Percentiles rank a stretch among this genome's conserved stretches.
phyloP scores from a whole-genome alignment of 2,888 invertebrate species.

The Harmothoe impar region DNA sequence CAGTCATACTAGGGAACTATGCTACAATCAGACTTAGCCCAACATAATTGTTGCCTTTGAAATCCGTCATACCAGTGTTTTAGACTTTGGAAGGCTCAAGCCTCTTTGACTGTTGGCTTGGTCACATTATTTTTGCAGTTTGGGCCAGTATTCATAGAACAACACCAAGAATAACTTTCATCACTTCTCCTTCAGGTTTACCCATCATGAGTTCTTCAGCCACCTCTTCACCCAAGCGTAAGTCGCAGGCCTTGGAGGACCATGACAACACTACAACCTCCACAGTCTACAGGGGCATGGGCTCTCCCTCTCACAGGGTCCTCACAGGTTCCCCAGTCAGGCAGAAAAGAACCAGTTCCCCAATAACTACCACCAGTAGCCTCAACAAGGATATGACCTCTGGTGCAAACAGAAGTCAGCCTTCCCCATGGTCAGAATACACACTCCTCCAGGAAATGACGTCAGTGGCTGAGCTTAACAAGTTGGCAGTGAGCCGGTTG shows the following conservation, averaged over 20 bases:
- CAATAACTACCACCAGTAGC: neutral
- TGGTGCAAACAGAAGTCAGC: neutral
- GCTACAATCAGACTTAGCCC: too few species aligned
- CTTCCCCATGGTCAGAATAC: conserved; percentile 28
- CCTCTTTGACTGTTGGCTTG: too few species aligned
- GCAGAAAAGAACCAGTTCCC: neutral
- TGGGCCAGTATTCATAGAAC: too few species aligned
- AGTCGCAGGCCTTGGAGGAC: conserved; percentile 38
- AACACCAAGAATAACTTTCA: too few species aligned
- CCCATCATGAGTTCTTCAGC: neutral
- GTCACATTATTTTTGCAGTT: too few species aligned
- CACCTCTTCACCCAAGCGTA: conserved; percentile 36
- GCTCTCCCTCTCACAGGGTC: neutral
- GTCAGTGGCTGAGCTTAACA: conserved; percentile 42
- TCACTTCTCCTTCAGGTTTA: neutral
- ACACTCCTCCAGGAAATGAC: conserved; percentile 55
- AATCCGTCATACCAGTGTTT: too few species aligned
- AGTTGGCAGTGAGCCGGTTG: neutral
- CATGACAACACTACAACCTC: neutral
- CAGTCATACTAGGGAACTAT: too few species aligned
- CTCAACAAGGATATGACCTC: neutral
- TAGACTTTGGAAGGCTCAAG: too few species aligned
- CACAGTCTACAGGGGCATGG: neutral
- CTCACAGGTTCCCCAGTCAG: neutral
- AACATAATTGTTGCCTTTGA: too few species aligned